phyloP scores from a whole-genome alignment of 2,888 invertebrate species.

The Falcaria lacertinaria region DNA sequence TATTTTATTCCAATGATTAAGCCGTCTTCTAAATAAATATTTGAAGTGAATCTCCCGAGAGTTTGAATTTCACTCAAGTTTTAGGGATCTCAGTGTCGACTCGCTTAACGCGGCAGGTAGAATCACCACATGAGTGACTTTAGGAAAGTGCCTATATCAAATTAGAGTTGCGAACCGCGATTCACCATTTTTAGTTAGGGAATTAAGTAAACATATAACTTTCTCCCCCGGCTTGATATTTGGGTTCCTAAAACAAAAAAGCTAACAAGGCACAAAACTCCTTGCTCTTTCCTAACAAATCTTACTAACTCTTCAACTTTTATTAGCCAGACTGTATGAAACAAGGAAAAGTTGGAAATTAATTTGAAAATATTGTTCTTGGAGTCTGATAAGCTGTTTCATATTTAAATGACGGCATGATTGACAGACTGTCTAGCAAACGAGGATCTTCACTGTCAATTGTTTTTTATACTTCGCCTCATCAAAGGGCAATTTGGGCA shows the following conservation, averaged over 20 bases:
- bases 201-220: background rate
- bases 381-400: background rate
- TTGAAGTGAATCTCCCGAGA: constrained; percentile 39
- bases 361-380: background rate
- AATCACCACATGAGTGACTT: background rate
- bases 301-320: background rate
- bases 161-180: background rate
- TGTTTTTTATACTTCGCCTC: background rate
- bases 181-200: background rate
- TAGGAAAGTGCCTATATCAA: background rate
- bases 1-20: constrained; percentile 48
- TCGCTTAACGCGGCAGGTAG: background rate
- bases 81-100: constrained; percentile 8
- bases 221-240: background rate
- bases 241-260: background rate
- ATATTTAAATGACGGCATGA: background rate
- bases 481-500: background rate
- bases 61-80: constrained; percentile 36
- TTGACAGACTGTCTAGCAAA: background rate
- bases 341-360: background rate
- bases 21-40: constrained; percentile 57
- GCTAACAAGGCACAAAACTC: background rate
- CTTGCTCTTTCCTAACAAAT: background rate
- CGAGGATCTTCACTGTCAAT: background rate
- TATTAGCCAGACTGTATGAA: background rate